phyloP scores from a whole-genome alignment of 2,797 vertebrate genomes.

The Tokudaia muenninki region DNA sequence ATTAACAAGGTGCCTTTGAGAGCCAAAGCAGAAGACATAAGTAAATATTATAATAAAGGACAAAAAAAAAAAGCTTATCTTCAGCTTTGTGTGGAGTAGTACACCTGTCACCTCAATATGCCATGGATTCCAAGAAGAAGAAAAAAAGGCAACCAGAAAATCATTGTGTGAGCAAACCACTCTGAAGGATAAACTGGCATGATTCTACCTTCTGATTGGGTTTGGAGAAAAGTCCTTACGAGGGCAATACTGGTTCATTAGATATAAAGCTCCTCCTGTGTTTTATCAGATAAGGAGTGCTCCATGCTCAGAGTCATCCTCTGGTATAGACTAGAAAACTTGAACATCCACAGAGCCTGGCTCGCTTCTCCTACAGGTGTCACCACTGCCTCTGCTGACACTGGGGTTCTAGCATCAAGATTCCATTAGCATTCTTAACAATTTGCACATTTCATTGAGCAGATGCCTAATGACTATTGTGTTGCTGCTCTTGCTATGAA shows the following conservation, averaged over 20 bases:
- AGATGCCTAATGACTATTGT: not conserved
- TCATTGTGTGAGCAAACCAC: not conserved
- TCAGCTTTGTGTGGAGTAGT: not conserved
- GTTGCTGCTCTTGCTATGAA: not conserved
- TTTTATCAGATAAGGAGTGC: not conserved
- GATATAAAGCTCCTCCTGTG: not conserved
- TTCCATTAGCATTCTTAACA: not conserved
- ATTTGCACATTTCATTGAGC: not conserved
- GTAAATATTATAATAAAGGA: not conserved
- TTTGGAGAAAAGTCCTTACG: not conserved
- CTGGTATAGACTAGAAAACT: not conserved
- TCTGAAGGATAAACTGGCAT: not conserved
- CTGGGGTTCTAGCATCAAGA: not conserved
- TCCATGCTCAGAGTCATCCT: not conserved
- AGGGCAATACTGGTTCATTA: too few species aligned
- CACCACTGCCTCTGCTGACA: not conserved
- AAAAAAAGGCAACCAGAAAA: not conserved
- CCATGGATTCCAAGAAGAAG: not conserved
- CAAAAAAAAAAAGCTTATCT: not conserved
- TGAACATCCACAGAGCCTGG: not conserved
- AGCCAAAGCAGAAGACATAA: not conserved
- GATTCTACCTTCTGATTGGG: not conserved
- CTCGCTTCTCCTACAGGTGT: not conserved
- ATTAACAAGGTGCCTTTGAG: not conserved
- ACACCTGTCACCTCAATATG: not conserved